A percentile compares a stretch with the other conserved stretches of the same genome.
Conservation (phyloP, 2,113 vertebrate genomes). For the Xiphophorus couchianus region DNA sequence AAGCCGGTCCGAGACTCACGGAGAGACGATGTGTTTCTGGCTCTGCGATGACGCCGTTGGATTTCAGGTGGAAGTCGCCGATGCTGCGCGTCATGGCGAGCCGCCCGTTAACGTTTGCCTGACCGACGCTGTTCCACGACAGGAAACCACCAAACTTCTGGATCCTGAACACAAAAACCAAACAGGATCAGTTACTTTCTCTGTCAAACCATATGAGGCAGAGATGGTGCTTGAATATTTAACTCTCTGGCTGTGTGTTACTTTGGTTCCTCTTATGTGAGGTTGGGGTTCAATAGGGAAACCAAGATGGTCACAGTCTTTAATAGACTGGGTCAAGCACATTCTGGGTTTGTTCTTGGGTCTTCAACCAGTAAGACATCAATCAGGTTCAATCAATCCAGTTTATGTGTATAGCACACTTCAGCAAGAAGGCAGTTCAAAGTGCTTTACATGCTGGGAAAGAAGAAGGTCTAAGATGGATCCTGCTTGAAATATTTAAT, state of each 20-base stretch:
- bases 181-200: rapidly evolving
- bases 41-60: constrained; percentile 88
- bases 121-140: constrained; percentile 93
- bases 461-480: no score
- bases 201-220: background rate
- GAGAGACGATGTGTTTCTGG: constrained; percentile 87
- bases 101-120: constrained; percentile 92
- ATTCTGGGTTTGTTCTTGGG: no score
- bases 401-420: no score
- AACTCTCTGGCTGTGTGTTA: background rate
- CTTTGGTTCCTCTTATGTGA: background rate
- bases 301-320: no score
- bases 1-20: constrained; percentile 72
- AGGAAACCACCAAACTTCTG: constrained; percentile 88
- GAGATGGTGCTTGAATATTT: background rate
- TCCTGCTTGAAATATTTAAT: no score
- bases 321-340: no score
- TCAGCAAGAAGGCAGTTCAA: no score
- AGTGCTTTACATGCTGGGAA: no score
- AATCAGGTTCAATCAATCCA: no score
- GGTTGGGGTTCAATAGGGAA: no score
- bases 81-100: constrained; percentile 96
- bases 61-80: constrained; percentile 92
- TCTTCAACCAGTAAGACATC: no score
- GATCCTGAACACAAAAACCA: constrained; percentile 80